Base-by-base conservation (phyloP, 2,113 vertebrate genomes). In the Spea bombifrons region DNA sequence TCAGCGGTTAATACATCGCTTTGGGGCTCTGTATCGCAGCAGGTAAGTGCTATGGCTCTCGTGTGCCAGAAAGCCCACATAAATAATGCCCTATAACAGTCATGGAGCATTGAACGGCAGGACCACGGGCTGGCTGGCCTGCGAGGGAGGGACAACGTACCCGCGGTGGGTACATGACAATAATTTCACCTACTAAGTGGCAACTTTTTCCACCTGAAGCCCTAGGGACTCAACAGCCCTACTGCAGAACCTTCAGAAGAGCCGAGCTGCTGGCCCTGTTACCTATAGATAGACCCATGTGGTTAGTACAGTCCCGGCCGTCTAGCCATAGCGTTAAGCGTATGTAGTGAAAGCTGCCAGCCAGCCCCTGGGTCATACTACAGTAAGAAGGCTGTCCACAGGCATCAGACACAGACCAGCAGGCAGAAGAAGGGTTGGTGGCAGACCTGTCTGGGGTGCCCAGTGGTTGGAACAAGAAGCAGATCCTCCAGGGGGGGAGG, bases 371-470 rank as follows among this genome's bases (percentile, higher is more conserved):
- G 44, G 9, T 5, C 43, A 50, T 65, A 52, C 8, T 12, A 66
- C 13, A 10, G 44, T 48, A 17, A 64, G 17, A 16, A 53, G 71
- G 44, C 44, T 1, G 49, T 7, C 48, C n/a, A 13, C 16, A 45
- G 71, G 50, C 55, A 46, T 61, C 44, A 73, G 78, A 80, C 78
- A 80, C 78, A 80, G 71, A 80, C 78, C 71, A 80, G 71, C 52
- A 80, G 78, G 73, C 71, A 73, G 71, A 73, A 67, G 63, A 80
- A 72, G 63, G 78, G 61, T 65, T 67, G 65, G 70, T 68, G 78
- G 71, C 78, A 80, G 78, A 80, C 78, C 71, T 80, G 70, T 66
- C 78, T 80, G 71, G 78, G 55, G 49, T 53, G 78, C 71, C 78
- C 71, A 15, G 78, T 64, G 44, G 61, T 73, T 57, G 78, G 78